Evolutionary conservation across 2,797 vertebrate genomes (phyloP).

Genomic region (Notolabrus celidotus): DNA sequence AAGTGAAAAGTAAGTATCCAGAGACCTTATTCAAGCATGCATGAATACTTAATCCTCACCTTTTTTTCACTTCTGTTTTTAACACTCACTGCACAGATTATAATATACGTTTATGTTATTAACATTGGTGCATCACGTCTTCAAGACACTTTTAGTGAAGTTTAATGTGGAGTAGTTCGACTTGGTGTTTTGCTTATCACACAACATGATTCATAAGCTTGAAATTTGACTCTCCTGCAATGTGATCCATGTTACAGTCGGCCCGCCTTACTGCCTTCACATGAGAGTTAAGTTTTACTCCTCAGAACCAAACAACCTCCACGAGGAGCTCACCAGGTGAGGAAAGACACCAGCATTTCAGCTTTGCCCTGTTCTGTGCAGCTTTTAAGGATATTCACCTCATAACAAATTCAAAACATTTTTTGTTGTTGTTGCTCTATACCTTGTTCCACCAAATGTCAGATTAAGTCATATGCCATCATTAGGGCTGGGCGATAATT

Average conservation of each 20-base stretch:
- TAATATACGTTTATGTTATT: too few species aligned
- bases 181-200: neutral
- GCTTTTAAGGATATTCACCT: neutral
- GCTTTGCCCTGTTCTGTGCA: neutral
- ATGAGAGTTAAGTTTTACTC: slow-evolving; percentile 99
- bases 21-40: neutral
- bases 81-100: too few species aligned
- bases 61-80: too few species aligned
- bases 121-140: too few species aligned
- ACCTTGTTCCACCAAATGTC: neutral
- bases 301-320: slow-evolving; percentile 97
- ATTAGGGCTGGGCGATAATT: too few species aligned
- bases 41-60: neutral
- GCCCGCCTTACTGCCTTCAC: slow-evolving; percentile 97
- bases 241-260: slow-evolving; percentile 83
- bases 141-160: too few species aligned
- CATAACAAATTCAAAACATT: too few species aligned
- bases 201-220: neutral
- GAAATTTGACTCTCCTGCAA: neutral
- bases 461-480: too few species aligned
- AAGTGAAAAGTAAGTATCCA: slow-evolving; percentile 97
- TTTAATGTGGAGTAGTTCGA: too few species aligned
- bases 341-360: neutral
- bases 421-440: neutral
- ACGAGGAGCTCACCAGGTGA: slow-evolving; percentile 96